A percentile compares a stretch with the other conserved stretches of the same genome.
Evolutionary conservation across 2,888 invertebrate species (phyloP).

Genomic region (Sinelater perroti): DNA sequence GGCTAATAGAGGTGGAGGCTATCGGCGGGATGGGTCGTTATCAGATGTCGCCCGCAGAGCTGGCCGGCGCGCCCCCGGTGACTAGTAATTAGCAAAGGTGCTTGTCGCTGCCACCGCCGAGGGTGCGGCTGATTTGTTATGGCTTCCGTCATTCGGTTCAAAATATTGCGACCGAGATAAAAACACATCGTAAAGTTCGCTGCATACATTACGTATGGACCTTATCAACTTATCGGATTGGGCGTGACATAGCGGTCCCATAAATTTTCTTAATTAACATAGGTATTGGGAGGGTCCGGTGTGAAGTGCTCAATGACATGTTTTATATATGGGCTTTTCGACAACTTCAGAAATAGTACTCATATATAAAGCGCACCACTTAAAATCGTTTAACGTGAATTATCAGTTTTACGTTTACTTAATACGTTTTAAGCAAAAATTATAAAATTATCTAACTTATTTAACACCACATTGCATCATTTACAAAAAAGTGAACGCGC

Average conservation of each 20-base stretch:
- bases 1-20: conserved; percentile 38
- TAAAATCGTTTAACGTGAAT: no score
- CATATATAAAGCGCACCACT: no score
- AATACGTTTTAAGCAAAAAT: no score
- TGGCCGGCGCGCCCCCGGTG: conserved; percentile 36
- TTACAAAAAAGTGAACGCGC: no score
- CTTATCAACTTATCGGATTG: conserved; percentile 53
- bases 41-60: conserved; percentile 43
- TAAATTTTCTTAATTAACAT: conserved; percentile 56
- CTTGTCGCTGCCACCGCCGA: conserved; percentile 40
- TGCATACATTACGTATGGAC: conserved; percentile 50
- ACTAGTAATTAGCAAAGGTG: conserved; percentile 50
- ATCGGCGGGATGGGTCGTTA: conserved; percentile 42
- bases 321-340: conserved; percentile 19
- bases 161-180: conserved; percentile 54
- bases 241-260: conserved; percentile 52
- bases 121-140: conserved; percentile 52
- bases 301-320: conserved; percentile 51
- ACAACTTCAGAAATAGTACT: no score
- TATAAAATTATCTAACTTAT: no score
- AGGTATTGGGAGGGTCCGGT: conserved; percentile 50
- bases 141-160: conserved; percentile 46
- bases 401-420: no score
- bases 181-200: conserved; percentile 53
- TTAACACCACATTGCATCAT: no score